Conservation (phyloP, 2,113 vertebrate species). For the Anhinga rufa region DNA sequence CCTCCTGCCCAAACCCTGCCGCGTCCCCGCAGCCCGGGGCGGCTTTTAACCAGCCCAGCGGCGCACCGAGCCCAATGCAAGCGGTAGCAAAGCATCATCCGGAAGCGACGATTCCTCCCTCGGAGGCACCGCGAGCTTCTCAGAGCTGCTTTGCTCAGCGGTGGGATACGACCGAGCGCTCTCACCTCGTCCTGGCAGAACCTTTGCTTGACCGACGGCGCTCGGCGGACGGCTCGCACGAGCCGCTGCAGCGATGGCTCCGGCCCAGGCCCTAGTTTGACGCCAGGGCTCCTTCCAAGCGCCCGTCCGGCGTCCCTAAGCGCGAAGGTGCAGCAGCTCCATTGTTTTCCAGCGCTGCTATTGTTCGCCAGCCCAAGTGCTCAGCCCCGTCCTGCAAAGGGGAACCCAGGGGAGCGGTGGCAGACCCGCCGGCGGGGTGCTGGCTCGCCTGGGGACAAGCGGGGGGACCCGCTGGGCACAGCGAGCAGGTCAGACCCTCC, state of each 20-base stretch:
- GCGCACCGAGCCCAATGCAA: not conserved
- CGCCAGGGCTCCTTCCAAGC: not conserved
- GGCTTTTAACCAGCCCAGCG: not conserved
- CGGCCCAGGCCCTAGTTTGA: not conserved
- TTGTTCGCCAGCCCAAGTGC: not conserved
- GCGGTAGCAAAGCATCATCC: not conserved
- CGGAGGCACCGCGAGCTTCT: not conserved
- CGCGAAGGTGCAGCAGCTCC: not conserved
- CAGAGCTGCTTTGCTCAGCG: fast-evolving
- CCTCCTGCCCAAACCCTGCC: not conserved
- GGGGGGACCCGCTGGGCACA: fast-evolving
- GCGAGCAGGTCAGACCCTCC: not conserved
- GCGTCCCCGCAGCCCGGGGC: not conserved
- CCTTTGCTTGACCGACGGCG: not conserved
- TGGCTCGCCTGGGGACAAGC: fast-evolving
- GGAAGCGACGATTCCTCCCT: not conserved
- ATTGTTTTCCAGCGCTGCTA: conserved; percentile 44
- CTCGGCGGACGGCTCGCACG: fast-evolving
- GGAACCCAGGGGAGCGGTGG: not conserved
- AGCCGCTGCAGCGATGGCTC: fast-evolving
- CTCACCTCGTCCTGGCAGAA: not conserved
- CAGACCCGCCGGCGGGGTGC: fast-evolving
- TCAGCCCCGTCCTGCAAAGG: not conserved
- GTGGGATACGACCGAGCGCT: not conserved
- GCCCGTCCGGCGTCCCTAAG: not conserved